Percentiles rank a stretch among this genome's conserved stretches.
phyloP scores from a whole-genome alignment of 2,113 vertebrate species.

The Malurus cyaneus region DNA sequence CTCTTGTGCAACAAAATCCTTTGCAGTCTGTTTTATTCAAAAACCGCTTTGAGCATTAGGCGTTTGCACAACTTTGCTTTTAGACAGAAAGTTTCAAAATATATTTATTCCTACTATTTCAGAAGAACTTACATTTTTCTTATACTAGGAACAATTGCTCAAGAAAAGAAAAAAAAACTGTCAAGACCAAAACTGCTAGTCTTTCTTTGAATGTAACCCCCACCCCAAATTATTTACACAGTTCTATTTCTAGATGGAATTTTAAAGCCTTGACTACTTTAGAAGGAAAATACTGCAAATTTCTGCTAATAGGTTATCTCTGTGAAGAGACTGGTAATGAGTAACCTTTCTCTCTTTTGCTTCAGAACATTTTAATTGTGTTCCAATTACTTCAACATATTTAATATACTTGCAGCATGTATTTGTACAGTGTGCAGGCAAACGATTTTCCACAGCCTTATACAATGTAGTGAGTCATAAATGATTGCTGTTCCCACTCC shows the following conservation, averaged over 20 bases:
- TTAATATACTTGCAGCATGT: constrained; percentile 59
- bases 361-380: constrained; percentile 69
- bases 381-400: constrained; percentile 66
- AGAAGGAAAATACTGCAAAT: constrained; percentile 28
- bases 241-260: constrained; percentile 48
- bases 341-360: constrained; percentile 62
- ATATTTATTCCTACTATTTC: neutral
- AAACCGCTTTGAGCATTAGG: neutral
- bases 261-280: constrained; percentile 39
- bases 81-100: constrained; percentile 13
- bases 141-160: constrained; percentile 11
- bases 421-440: constrained; percentile 53
- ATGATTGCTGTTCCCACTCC: constrained; percentile 46
- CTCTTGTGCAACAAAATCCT: neutral
- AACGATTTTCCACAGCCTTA: constrained; percentile 58
- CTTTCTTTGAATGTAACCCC: constrained; percentile 8
- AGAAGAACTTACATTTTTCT: constrained; percentile 1
- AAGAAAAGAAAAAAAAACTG: neutral
- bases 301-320: constrained; percentile 31
- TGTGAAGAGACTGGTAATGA: constrained; percentile 34
- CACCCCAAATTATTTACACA: constrained; percentile 30
- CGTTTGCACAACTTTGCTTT: constrained; percentile 24
- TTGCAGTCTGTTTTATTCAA: neutral
- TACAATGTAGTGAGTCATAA: constrained; percentile 65
- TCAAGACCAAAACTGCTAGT: neutral